Conservation (phyloP, 1,140 invertebrate species). For the Drosophila setifemur region DNA sequence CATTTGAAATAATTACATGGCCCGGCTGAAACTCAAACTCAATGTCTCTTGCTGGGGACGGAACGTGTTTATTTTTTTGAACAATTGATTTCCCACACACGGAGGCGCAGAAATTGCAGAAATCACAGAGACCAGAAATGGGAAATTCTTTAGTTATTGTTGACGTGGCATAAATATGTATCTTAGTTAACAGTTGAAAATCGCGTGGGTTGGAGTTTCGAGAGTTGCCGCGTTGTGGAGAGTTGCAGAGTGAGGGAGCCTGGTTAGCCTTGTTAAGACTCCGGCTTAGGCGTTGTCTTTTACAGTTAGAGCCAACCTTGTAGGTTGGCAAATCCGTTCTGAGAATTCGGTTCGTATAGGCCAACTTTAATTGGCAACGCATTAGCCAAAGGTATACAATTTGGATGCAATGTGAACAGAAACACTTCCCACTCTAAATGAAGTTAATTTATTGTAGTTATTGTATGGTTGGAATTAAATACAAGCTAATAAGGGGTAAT, state of each 20-base stretch:
- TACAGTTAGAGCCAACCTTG: conserved; percentile 32
- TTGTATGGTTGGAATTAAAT: neutral
- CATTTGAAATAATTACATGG: conserved; percentile 69
- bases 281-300: conserved; percentile 29
- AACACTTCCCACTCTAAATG: neutral
- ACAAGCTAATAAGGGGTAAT: too few species aligned
- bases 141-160: conserved; percentile 69
- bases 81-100: conserved; percentile 74
- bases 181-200: conserved; percentile 50
- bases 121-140: conserved; percentile 67
- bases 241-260: conserved; percentile 1
- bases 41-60: conserved; percentile 31
- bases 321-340: conserved; percentile 40
- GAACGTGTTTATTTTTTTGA: conserved; percentile 22
- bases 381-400: conserved; percentile 1
- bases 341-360: conserved; percentile 21
- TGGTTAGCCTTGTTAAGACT: conserved; percentile 43
- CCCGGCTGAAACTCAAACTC: conserved; percentile 28
- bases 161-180: conserved; percentile 60
- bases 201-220: conserved; percentile 33
- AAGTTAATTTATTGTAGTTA: neutral
- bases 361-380: conserved; percentile 29
- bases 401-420: conserved; percentile 5
- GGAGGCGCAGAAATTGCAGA: conserved; percentile 34
- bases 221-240: neutral